Evolutionary conservation across 23 tunicate species (phyloP), one percentile per base, ranked within the genome.

Genomic region (Ascidia mentula): DNA sequence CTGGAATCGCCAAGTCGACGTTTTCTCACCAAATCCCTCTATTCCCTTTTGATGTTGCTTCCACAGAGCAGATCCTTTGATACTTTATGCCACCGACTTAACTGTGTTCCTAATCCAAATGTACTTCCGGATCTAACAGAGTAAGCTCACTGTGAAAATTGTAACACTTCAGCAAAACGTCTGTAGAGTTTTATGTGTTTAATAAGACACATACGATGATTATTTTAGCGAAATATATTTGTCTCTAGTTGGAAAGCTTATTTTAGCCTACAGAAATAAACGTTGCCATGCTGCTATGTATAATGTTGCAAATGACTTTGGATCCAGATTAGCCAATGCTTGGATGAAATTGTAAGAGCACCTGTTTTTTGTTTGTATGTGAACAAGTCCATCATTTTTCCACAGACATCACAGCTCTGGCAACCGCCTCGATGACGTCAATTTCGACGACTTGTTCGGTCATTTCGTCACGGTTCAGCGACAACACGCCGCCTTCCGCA

Each of bases 21-120:
- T 38, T 69, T 84, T 46, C 81, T 93, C 30, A 61, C 86, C 42
- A 93, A 93, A 45, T 60, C 85, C 15, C 34, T 93, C 71, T 93
- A 93, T 72, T 85, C 98, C 9, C 38, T 93, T 6, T 80, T 93
- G 38, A 93, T 93, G 98, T 75, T 93, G n/a, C 87, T 93, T 6
- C 98, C 98, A 0, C 98, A 93, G 42, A 85, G 93, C 38, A 36
- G 84, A 18, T 93, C 98, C 0, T 93, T 84, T 38, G 85, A 88
- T 45, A 84, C 84, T 24, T 45, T 93, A 5, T 79, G 76, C 42
- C 83, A 93, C 61, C 79, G 98, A 30, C 72, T 93, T 37, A 78
- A 86, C 42, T 81, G 89, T 37, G 86, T 93, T 7, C 98, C 98
- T 18, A 75, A 80, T 31, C 37, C 69, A 22, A 4, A 32, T 12